Percentiles rank a stretch among this genome's conserved stretches.
Conservation (phyloP, 23 tunicate genomes). For the Ascidia mentula region DNA sequence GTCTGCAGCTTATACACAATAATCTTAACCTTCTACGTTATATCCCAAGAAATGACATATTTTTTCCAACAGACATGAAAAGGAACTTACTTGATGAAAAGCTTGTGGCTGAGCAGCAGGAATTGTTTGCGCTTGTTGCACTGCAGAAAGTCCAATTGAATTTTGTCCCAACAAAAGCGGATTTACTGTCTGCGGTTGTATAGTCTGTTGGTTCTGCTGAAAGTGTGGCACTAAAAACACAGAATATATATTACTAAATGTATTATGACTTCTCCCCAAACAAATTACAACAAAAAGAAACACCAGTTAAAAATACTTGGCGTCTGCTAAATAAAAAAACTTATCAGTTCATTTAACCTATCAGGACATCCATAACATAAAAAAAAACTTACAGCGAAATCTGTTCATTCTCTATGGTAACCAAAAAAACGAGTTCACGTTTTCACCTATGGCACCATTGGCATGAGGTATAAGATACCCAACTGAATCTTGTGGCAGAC, state of each 20-base stretch:
- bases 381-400: background rate
- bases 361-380: too few relatives aligned
- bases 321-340: too few relatives aligned
- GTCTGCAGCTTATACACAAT: too few relatives aligned
- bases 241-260: background rate
- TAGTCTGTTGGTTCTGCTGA: background rate
- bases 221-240: background rate
- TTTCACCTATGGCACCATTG: background rate
- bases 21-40: too few relatives aligned
- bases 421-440: background rate
- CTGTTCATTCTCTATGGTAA: background rate
- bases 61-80: too few relatives aligned
- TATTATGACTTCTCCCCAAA: background rate
- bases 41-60: too few relatives aligned
- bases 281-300: background rate
- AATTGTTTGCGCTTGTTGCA: background rate
- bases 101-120: background rate
- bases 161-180: background rate
- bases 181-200: background rate
- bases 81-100: too few relatives aligned
- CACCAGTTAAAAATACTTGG: too few relatives aligned
- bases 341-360: too few relatives aligned
- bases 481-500: background rate
- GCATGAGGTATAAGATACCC: conserved; percentile 1
- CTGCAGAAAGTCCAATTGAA: background rate